phyloP scores from a whole-genome alignment of 2,113 vertebrate genomes.

The Onychorhynchus coronatus region DNA sequence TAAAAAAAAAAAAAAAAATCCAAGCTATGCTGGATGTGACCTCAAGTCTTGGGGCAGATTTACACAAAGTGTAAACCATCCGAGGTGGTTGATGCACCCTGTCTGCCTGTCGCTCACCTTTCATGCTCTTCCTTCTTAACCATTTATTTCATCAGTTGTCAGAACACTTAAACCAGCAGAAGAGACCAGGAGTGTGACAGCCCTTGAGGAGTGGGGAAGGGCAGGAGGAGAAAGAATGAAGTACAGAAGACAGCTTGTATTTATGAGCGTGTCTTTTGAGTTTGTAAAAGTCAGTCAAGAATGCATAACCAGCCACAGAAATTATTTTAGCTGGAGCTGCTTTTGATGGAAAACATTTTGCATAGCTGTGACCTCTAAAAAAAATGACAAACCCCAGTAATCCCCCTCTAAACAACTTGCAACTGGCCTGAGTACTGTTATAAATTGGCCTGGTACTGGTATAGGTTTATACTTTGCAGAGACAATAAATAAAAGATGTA shows the following conservation, averaged over 20 bases:
- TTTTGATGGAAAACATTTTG: constrained; percentile 39
- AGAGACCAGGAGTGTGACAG: background rate
- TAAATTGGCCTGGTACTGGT: background rate
- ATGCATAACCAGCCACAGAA: background rate
- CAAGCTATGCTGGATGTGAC: background rate
- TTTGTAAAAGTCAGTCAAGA: constrained; percentile 17
- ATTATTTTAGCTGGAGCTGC: background rate
- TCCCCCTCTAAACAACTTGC: background rate
- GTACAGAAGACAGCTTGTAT: background rate
- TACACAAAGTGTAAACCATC: background rate
- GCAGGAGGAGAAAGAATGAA: background rate
- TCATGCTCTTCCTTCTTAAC: background rate
- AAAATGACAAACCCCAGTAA: background rate
- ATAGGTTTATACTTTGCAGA: background rate
- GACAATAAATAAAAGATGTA: background rate
- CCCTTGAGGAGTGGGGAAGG: background rate
- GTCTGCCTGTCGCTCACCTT: fast-evolving
- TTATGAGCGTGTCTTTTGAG: background rate
- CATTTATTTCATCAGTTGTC: background rate
- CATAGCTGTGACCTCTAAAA: background rate
- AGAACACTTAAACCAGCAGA: background rate
- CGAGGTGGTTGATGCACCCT: fast-evolving
- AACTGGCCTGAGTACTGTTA: background rate
- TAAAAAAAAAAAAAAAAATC: background rate
- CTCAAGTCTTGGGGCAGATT: background rate